Percentiles rank a stretch among this genome's conserved stretches.
These are phyloP conservation scores for Trissoscelio sp. DNA, from an alignment of 2,888 invertebrate genomes.

Conservation along the genomic window DNA sequence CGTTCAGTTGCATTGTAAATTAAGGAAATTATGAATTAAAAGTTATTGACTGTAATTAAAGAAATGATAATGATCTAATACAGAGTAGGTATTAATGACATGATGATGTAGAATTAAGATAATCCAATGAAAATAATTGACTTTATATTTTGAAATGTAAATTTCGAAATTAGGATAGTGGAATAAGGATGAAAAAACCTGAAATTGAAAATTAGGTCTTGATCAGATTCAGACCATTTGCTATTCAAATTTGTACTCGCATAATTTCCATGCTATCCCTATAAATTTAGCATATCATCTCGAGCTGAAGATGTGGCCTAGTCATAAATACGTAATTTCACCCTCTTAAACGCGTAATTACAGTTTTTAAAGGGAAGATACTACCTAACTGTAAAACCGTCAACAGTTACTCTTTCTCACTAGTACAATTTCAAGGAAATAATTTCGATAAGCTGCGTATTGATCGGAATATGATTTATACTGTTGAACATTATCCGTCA, in stretches of 20 bases:
- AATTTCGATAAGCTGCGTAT: conserved; percentile 19
- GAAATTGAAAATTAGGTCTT: background rate
- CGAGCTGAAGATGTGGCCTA: background rate
- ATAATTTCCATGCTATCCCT: background rate
- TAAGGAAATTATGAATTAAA: background rate
- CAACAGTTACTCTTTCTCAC: conserved; percentile 55
- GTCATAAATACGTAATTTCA: conserved; percentile 50
- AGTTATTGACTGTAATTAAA: background rate
- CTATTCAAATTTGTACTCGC: background rate
- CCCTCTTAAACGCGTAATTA: conserved; percentile 54
- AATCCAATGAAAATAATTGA: too few relatives aligned
- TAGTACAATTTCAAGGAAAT: conserved; percentile 45
- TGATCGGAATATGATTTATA: conserved; percentile 44
- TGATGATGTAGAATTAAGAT: too few relatives aligned
- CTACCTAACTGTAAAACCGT: conserved; percentile 50
- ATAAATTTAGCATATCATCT: conserved; percentile 25
- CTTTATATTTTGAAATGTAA: too few relatives aligned
- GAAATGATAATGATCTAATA: background rate
- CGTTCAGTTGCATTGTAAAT: too few relatives aligned
- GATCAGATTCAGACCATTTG: background rate
- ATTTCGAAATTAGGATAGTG: too few relatives aligned
- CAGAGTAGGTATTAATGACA: background rate
- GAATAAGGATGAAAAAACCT: too few relatives aligned
- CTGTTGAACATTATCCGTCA: conserved; percentile 20
- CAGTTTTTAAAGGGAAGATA: conserved; percentile 50